These are phyloP conservation scores for Caranx ignobilis DNA, from an alignment of 2,113 vertebrate genomes.

Conservation along the genomic window DNA sequence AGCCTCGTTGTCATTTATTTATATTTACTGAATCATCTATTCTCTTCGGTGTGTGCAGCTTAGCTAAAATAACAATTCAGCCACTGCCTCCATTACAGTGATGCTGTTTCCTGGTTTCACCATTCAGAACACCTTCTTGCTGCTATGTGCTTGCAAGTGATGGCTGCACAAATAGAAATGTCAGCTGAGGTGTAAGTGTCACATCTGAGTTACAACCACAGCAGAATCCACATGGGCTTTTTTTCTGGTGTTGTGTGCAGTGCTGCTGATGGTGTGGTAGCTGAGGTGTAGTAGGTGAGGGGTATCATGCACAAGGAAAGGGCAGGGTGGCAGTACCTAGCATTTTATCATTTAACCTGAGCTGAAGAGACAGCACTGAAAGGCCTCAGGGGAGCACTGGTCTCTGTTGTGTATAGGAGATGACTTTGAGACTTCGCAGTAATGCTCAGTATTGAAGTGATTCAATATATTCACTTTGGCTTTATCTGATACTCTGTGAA, in stretches of 20 bases:
- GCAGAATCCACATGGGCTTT: slow-evolving; percentile 3
- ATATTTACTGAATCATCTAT: slow-evolving; percentile 25
- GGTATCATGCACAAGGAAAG: slow-evolving; percentile 36
- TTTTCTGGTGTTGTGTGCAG: slow-evolving; percentile 8
- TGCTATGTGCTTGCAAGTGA: not conserved
- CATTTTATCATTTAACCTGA: slow-evolving; percentile 49
- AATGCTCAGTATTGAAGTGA: slow-evolving; percentile 10
- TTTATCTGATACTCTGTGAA: slow-evolving; percentile 3
- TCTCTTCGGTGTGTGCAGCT: slow-evolving; percentile 1
- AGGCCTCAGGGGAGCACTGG: slow-evolving; percentile 22
- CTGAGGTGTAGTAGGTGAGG: slow-evolving; percentile 28
- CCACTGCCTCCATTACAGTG: not conserved
- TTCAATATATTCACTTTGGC: slow-evolving; percentile 14
- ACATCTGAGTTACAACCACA: slow-evolving; percentile 29
- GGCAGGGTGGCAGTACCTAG: slow-evolving; percentile 9
- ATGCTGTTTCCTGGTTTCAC: slow-evolving; percentile 1
- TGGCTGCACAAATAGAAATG: slow-evolving; percentile 39
- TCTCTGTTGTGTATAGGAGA: slow-evolving; percentile 21
- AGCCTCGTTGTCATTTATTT: slow-evolving; percentile 10
- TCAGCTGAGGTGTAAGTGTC: slow-evolving; percentile 37
- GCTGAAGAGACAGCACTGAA: slow-evolving; percentile 24
- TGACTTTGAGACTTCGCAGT: slow-evolving; percentile 1
- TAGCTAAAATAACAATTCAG: slow-evolving; percentile 12
- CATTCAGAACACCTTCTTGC: not conserved
- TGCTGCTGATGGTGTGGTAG: slow-evolving; percentile 9